Conservation (phyloP, 2,888 invertebrate genomes). For the Crioceris asparagi region DNA sequence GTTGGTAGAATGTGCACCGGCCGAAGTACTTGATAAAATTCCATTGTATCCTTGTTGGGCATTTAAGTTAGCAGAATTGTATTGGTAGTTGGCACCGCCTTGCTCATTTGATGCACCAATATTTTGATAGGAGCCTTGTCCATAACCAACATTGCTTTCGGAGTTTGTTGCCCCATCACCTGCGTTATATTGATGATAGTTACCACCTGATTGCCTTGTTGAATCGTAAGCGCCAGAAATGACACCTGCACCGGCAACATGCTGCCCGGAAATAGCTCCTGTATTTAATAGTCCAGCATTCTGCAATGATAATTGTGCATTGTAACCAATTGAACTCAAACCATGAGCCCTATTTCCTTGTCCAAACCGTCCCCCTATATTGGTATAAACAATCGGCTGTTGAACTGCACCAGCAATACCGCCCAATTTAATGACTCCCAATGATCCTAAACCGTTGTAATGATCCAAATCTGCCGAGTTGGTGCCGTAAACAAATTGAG, state of each 20-base stretch:
- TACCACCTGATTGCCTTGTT: too few relatives aligned
- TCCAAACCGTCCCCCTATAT: slow-evolving; percentile 17
- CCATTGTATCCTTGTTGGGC: too few relatives aligned
- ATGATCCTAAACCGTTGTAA: slow-evolving; percentile 32
- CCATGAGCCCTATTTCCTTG: slow-evolving; percentile 13
- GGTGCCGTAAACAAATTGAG: slow-evolving; percentile 43
- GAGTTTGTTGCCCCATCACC: background rate
- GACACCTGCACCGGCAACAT: background rate
- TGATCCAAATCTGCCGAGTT: slow-evolving; percentile 30
- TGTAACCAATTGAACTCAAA: slow-evolving; percentile 21
- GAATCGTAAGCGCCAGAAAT: background rate
- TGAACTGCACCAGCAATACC: slow-evolving; percentile 28
- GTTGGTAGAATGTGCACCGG: too few relatives aligned
- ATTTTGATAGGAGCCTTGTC: too few relatives aligned
- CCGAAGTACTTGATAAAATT: too few relatives aligned
- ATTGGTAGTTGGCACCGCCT: background rate
- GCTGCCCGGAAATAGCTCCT: background rate
- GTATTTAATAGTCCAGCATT: slow-evolving; percentile 23
- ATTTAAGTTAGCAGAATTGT: too few relatives aligned
- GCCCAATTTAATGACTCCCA: slow-evolving; percentile 28
- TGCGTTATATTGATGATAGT: too few relatives aligned
- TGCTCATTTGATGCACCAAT: too few relatives aligned
- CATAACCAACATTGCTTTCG: background rate
- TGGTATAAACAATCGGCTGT: slow-evolving; percentile 27
- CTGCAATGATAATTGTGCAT: slow-evolving; percentile 22